Evolutionary conservation across 2,888 invertebrate genomes (phyloP), one percentile per base, ranked within the genome.

Genomic region (Acleris holmiana): DNA sequence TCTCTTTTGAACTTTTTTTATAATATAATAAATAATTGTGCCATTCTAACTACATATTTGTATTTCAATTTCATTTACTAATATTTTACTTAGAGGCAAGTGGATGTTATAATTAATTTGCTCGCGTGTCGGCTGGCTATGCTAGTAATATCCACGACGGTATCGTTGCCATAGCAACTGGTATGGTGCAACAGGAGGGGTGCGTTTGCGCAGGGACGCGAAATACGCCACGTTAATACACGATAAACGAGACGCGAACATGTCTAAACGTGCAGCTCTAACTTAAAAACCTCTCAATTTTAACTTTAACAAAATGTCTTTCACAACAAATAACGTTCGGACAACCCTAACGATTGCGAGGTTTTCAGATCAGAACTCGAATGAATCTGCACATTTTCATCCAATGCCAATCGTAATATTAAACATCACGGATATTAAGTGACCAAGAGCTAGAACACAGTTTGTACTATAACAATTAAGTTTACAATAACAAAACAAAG

Each of bases 31-130:
- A 55, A 35, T 61, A 51, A 41, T 53, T 48, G 51, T 66, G 61
- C 49, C 41, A 54, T 17, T 50, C 50, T 66, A 66, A 29, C 65
- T 66, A 66, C 54, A 49, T 66, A 61, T 21, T 49, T 15, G 23
- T 55, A 55, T 60, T n/a, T 8, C 29, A 47, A 21, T 40, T 51
- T 17, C 6, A 21, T 57, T 57, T 51, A 40, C 40, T 15, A 40
- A n/a, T 3, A 25, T 15, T 35, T 25, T 25, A 49, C 44, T 25
- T 44, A 21, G 41, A 48, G 48, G 54, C 61, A 47, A 41, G 47
- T 50, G n/a, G n/a, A n/a, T 23, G 10, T 25, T 56, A 49, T 21
- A 23, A 2, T 4, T 47, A 47, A 19, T 6, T 47, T 17, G 47
- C 35, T 54, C 17, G 47, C 3, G 35, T 19, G 10, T 46, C 25